Evolutionary conservation across 2,888 invertebrate genomes (phyloP), one percentile per base, ranked within the genome.

Genomic region (Epirrita christyi): DNA sequence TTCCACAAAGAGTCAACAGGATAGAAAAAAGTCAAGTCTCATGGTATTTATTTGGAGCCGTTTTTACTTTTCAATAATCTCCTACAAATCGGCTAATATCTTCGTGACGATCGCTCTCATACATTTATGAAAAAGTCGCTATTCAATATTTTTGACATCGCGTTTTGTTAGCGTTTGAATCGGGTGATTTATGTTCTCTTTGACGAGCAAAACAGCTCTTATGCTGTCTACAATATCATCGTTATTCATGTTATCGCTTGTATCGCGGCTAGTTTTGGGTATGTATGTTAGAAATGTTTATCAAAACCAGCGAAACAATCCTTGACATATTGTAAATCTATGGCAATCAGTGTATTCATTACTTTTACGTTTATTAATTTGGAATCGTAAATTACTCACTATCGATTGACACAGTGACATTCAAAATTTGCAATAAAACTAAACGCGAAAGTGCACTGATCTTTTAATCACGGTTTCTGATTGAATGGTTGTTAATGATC

Each of bases 401-500:
- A 54, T 44, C 61, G 55, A 64, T 61, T 71, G 69, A 67, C 68
- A 68, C 63, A 70, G 61, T 66, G 61, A 58, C 68, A 72, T 68
- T 66, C 58, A 61, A 49, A 55, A 51, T 32, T 45, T 10, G 51
- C 60, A 68, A 68, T 70, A 64, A 67, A 61, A 64, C 40, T 55
- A 62, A 37, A 48, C 55, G 61, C 55, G 63, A 66, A 72, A 70
- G 67, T 66, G 63, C 81, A 79, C 76, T 84, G 9, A 40, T 45
- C 77, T 77, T 84, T 83, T 84, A 88, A 89, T 88, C 80, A 84
- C 79, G 76, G n/a, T 79, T 80, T 79, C 78, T 84, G 86, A 88
- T 89, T 85, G 85, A 86, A 85, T 84, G 52, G 80, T 69, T 70
- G 87, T 86, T 88, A 85, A 83, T 83, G 77, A 88, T 87, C 84